Base-by-base conservation (phyloP, 2,797 vertebrate genomes). In the Florisuga fusca region DNA sequence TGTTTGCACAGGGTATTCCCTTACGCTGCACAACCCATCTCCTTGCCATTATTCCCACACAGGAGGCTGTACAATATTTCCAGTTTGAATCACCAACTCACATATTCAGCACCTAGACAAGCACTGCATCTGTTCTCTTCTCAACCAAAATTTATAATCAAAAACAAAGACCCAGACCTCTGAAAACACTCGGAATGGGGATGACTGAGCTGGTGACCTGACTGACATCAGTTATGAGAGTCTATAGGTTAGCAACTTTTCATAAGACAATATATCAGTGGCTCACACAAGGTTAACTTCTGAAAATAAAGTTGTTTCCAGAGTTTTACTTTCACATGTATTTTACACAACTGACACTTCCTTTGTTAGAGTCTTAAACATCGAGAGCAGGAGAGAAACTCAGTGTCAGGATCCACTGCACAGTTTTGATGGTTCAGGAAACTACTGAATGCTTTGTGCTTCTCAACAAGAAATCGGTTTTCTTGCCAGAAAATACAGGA, bases 11-110 rank as follows among this genome's bases (percentile, higher is more conserved):
- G 10, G 25, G 19, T 19, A 29, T 59, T 33, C 29, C 31, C 5
- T 0, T 6, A 11, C 0, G 0, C 27, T 33, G 25, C 38, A 41
- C 27, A 76, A 38, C 31, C 54, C 12, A 2, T 12, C 45, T 68
- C 33, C 45, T 25, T 26, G 15, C 26, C 1, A 3, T 29, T 34
- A 46, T 21, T 31, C 36, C 3, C 46, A 29, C n/a, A 11, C 62
- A 36, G 14, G 63, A 36, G 41, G 10, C 29, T n/a, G 26, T 18
- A 38, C 14, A 61, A 15, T 9, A 15, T 18, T 45, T 38, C 33
- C 38, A 58, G 34, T 50, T 29, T 50, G 58, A 29, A 48, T 27
- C 25, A 13, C 4, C 36, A 61, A 3, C 33, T 51, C 21, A 21
- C 38, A 53, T 7, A 43, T 46, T 76, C 59, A n/a, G 15, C 5